Evolutionary conservation across 2,113 vertebrate species (phyloP), one percentile per base, ranked within the genome.

Genomic region (Chlamydotis undulata): DNA sequence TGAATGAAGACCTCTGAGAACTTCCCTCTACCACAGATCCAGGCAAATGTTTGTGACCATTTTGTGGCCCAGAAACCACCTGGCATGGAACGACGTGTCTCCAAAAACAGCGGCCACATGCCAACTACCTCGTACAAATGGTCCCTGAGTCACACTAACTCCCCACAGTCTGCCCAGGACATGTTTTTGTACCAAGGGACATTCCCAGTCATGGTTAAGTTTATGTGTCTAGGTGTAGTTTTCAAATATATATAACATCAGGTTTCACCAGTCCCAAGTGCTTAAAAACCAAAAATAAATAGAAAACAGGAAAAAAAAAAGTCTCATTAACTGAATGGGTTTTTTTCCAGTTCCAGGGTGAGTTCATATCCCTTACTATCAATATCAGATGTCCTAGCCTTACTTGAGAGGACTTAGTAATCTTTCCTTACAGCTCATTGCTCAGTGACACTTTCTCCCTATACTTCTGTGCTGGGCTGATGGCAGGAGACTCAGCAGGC

Each of bases 201-300:
- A 4, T 25, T 50, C 24, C 67, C 37, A 55, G 24, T 14, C 22
- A 1, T 26, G 47, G 21, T 11, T 61, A 43, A 21, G 4, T 67
- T 67, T 14, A 26, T 39, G 41, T 24, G 13, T 80, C 64, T 16
- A 19, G 29, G 11, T 9, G 21, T 12, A 59, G 29, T 26, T 74
- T 65, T 53, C 24, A 35, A 41, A 67, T 1, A 21, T 2, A 19
- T 9, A 19, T 9, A 28, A 14, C 6, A 19, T 0, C 49, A 52
- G 63, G 37, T 63, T 29, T 14, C 56, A 85, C 12, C 14, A 21
- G 39, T 57, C 12, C 65, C 19, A 35, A 10, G 24, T 22, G 7
- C 1, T 45, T 33, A 4, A 37, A 64, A 74, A 23, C 41, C 41
- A 5, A 14, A 39, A 6, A 2, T 1, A 4, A 1, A 22, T 11